These are phyloP conservation scores for Tortricodes alternella DNA, from an alignment of 2,888 invertebrate genomes.

Conservation along the genomic window DNA sequence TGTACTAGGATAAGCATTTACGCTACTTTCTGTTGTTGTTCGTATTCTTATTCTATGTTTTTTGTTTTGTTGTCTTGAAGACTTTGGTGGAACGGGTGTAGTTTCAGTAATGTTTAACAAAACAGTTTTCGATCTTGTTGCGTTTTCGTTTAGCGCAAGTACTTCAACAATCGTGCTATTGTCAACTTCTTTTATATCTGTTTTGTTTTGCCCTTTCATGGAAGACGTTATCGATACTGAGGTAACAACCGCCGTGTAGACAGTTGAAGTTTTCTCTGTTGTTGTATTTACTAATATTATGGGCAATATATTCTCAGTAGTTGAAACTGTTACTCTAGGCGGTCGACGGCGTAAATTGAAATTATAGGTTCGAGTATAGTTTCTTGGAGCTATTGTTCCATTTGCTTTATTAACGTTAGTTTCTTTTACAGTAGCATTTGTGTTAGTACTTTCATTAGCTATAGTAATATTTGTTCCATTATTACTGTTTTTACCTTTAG, in stretches of 20 bases:
- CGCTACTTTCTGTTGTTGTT: constrained; percentile 63
- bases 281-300: constrained; percentile 55
- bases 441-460: constrained; percentile 39
- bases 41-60: constrained; percentile 69
- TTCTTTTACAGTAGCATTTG: constrained; percentile 44
- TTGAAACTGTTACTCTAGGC: constrained; percentile 57
- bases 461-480: constrained; percentile 43
- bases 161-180: constrained; percentile 51
- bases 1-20: constrained; percentile 45
- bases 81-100: constrained; percentile 33
- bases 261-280: constrained; percentile 72
- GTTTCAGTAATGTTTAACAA: constrained; percentile 55
- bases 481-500: constrained; percentile 47
- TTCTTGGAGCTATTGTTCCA: constrained; percentile 52
- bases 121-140: constrained; percentile 44
- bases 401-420: constrained; percentile 47
- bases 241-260: constrained; percentile 79
- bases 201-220: constrained; percentile 74
- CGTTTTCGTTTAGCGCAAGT: constrained; percentile 42
- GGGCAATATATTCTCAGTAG: constrained; percentile 54
- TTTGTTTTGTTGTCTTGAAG: constrained; percentile 50
- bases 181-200: constrained; percentile 57
- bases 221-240: constrained; percentile 80
- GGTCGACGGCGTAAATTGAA: constrained; percentile 66
- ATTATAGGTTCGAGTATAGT: constrained; percentile 67